A percentile compares a stretch with the other conserved stretches of the same genome.
These are phyloP conservation scores for Eudasyphora cyanicolor DNA, from an alignment of 2,888 invertebrate species.

Conservation along the genomic window DNA sequence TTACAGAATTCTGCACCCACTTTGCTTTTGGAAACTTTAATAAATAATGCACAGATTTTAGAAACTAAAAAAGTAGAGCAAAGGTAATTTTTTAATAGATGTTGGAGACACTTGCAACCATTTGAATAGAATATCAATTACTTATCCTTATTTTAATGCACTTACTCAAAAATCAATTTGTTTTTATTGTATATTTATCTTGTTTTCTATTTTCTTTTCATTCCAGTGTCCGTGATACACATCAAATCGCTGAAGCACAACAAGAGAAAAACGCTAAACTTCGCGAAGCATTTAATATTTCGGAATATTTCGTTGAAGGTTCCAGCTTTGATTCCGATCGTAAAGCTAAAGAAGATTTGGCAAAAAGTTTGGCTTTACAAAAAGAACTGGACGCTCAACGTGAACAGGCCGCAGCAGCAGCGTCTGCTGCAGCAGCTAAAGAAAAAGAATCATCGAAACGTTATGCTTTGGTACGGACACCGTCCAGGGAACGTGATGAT, in stretches of 20 bases:
- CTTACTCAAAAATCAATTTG: background rate
- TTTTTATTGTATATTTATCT: background rate
- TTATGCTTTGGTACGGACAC: slow-evolving; percentile 89
- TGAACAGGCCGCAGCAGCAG: slow-evolving; percentile 75
- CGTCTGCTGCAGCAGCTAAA: slow-evolving; percentile 69
- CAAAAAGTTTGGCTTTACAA: slow-evolving; percentile 80
- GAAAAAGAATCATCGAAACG: slow-evolving; percentile 80
- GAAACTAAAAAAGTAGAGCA: slow-evolving; percentile 28
- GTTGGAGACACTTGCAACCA: no score
- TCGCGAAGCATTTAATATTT: slow-evolving; percentile 96
- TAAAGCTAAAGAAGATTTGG: slow-evolving; percentile 81
- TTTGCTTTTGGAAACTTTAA: slow-evolving; percentile 48
- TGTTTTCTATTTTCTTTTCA: slow-evolving; percentile 12
- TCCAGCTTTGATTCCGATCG: slow-evolving; percentile 93
- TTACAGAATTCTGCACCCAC: slow-evolving; percentile 47
- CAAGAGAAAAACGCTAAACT: slow-evolving; percentile 96
- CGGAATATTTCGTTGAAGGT: slow-evolving; percentile 95
- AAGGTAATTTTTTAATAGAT: slow-evolving; percentile 45
- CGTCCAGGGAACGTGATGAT: slow-evolving; percentile 83
- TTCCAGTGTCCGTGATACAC: slow-evolving; percentile 94
- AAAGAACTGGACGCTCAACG: slow-evolving; percentile 80
- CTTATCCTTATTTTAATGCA: background rate
- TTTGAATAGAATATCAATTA: no score
- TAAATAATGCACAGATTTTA: slow-evolving; percentile 50
- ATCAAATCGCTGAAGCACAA: slow-evolving; percentile 97